Conservation (phyloP, 2,797 vertebrate genomes). For the Cyclopterus lumpus region DNA sequence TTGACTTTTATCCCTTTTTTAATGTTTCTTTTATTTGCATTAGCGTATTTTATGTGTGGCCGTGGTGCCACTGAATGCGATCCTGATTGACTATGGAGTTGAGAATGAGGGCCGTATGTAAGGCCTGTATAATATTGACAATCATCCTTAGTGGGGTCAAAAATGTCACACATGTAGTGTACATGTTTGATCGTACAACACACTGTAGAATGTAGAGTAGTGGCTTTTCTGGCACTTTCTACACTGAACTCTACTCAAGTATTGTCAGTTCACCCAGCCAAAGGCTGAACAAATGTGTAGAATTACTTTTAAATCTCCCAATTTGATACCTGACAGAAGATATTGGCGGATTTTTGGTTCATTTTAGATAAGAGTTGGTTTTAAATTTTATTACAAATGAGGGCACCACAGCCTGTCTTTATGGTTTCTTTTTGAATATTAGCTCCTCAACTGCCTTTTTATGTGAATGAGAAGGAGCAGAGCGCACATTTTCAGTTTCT, state of each 20-base stretch:
- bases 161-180: constrained; percentile 36
- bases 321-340: constrained; percentile 39
- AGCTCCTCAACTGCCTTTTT: constrained; percentile 62
- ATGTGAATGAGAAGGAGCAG: constrained; percentile 53
- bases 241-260: constrained; percentile 39
- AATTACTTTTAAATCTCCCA: constrained; percentile 47
- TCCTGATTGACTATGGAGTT: constrained; percentile 47
- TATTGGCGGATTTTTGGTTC: constrained; percentile 35
- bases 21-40: constrained; percentile 74
- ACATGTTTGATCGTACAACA: constrained; percentile 28
- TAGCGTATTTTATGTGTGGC: constrained; percentile 67
- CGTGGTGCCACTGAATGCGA: constrained; percentile 43
- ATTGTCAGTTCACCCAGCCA: constrained; percentile 32
- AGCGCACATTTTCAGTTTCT: constrained; percentile 55
- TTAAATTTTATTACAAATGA: constrained; percentile 68
- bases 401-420: constrained; percentile 47
- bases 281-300: constrained; percentile 24
- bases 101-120: constrained; percentile 22
- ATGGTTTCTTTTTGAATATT: constrained; percentile 39
- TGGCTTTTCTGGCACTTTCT: constrained; percentile 42
- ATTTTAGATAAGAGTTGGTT: constrained; percentile 72
- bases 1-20: constrained; percentile 72
- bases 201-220: constrained; percentile 24
- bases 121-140: constrained; percentile 69
- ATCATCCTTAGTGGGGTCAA: constrained; percentile 68